Conservation (phyloP, 1,140 invertebrate genomes). For the Brachionus asplanchnoidis region DNA sequence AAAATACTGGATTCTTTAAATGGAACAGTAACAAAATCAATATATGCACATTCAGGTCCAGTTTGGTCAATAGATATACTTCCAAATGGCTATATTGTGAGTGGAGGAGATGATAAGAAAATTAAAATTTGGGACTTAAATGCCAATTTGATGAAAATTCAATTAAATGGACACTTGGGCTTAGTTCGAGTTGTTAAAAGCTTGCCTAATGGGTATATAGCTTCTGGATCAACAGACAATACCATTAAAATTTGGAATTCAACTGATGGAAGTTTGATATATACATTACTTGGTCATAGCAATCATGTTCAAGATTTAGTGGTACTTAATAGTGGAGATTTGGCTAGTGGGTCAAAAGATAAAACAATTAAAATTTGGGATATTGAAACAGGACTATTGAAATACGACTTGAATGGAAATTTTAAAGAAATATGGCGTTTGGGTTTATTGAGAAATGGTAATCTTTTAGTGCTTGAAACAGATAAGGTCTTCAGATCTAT, state of each 20-base stretch:
- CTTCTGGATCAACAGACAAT: neutral
- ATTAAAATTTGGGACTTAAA: neutral
- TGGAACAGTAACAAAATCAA: neutral
- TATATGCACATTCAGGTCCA: neutral
- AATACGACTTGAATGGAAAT: neutral
- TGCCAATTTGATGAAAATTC: neutral
- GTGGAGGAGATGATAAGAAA: neutral
- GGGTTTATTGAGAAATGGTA: neutral
- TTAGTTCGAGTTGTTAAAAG: neutral
- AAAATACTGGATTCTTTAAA: neutral
- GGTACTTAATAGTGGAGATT: neutral
- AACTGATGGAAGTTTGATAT: neutral
- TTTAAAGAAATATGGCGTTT: neutral
- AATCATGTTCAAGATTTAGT: neutral
- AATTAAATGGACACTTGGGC: neutral
- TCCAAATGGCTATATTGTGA: neutral
- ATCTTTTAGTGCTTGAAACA: neutral
- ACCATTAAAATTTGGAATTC: slow-evolving; percentile 25
- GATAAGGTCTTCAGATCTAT: neutral
- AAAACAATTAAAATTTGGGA: slow-evolving; percentile 58
- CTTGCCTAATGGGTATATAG: neutral
- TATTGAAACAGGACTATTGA: slow-evolving; percentile 54
- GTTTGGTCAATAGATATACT: slow-evolving; percentile 8
- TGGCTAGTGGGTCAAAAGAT: slow-evolving; percentile 25
- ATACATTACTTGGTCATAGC: slow-evolving; percentile 18